A percentile compares a stretch with the other conserved stretches of the same genome.
phyloP scores from a whole-genome alignment of 2,797 vertebrate genomes.

The Arrhamphus sclerolepis region DNA sequence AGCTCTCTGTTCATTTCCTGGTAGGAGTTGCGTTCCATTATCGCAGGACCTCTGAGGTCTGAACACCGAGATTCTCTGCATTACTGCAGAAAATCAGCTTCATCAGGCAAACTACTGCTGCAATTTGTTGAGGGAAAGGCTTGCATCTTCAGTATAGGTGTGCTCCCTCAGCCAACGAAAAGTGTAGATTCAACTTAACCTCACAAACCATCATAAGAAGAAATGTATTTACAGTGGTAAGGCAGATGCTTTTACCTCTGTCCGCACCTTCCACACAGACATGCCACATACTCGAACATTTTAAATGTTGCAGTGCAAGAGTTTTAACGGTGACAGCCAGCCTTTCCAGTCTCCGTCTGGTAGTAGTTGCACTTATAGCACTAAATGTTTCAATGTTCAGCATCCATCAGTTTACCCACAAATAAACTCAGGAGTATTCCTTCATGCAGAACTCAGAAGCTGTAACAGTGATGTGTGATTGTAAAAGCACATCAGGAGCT shows the following conservation, averaged over 20 bases:
- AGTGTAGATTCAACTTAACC: slow-evolving; percentile 22
- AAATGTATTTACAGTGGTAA: too few species aligned
- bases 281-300: neutral
- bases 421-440: too few species aligned
- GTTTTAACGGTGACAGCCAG: slow-evolving; percentile 7
- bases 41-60: too few species aligned
- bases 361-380: neutral
- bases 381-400: neutral
- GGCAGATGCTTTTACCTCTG: too few species aligned
- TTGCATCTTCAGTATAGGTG: slow-evolving; percentile 58
- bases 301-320: neutral
- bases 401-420: slow-evolving; percentile 1
- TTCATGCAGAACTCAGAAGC: too few species aligned
- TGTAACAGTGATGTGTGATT: slow-evolving; percentile 37
- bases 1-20: too few species aligned
- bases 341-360: neutral
- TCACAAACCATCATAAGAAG: neutral
- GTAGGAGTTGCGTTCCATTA: too few species aligned
- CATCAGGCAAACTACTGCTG: slow-evolving; percentile 29
- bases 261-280: neutral
- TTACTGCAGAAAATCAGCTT: neutral
- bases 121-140: slow-evolving; percentile 28
- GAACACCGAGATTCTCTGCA: too few species aligned
- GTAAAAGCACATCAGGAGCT: slow-evolving; percentile 34
- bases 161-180: slow-evolving; percentile 10